Evolutionary conservation across 1,140 invertebrate species (phyloP).

Genomic region (Aleiodes sp.): DNA sequence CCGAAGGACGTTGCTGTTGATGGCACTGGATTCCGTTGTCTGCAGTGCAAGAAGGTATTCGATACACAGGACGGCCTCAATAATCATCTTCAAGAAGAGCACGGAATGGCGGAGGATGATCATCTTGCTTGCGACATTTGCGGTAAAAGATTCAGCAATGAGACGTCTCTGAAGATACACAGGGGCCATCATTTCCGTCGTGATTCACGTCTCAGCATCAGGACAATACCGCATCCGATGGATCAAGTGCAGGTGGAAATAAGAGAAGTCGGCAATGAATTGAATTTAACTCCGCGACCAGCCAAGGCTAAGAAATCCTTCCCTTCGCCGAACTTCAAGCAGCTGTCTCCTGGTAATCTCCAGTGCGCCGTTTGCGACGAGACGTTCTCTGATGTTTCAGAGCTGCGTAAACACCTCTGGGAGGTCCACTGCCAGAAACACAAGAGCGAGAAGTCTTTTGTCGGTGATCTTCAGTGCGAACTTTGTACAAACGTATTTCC

Average conservation of each 20-base stretch:
- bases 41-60: constrained; percentile 54
- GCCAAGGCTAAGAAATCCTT: constrained; percentile 58
- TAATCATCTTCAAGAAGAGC: constrained; percentile 50
- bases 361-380: constrained; percentile 63
- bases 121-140: constrained; percentile 70
- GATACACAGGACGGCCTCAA: constrained; percentile 50
- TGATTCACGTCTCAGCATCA: constrained; percentile 52
- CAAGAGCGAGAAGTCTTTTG: constrained; percentile 56
- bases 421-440: constrained; percentile 58
- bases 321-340: constrained; percentile 39
- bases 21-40: constrained; percentile 38
- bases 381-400: constrained; percentile 52
- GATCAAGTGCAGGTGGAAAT: constrained; percentile 29
- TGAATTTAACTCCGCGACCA: constrained; percentile 43
- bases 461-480: constrained; percentile 67
- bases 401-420: constrained; percentile 59
- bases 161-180: constrained; percentile 68
- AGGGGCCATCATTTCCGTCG: constrained; percentile 70
- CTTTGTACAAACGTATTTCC: constrained; percentile 70
- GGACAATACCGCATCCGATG: constrained; percentile 28
- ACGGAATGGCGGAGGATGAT: constrained; percentile 37
- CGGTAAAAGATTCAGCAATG: constrained; percentile 67
- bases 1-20: neutral
- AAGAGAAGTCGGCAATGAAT: constrained; percentile 22
- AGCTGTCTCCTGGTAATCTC: constrained; percentile 26